A percentile compares a stretch with the other conserved stretches of the same genome.
Conservation (phyloP, 2,888 invertebrate genomes). For the Drosophila cognata region DNA sequence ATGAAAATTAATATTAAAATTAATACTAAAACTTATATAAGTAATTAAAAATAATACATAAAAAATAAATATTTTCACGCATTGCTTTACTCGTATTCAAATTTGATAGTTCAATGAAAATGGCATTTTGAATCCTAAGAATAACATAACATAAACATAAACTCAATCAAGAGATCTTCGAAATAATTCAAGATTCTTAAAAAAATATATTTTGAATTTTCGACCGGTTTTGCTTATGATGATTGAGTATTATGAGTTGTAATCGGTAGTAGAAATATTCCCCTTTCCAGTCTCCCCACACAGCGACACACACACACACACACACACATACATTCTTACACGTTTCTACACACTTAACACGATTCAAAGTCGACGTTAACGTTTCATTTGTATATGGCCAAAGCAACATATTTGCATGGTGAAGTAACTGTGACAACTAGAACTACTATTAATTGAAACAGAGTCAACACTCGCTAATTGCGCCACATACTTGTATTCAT, state of each 20-base stretch:
- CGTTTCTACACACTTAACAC: background rate
- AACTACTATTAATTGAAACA: conserved; percentile 45
- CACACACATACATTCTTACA: background rate
- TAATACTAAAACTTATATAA: background rate
- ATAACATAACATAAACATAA: background rate
- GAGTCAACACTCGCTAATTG: conserved; percentile 47
- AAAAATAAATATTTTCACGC: background rate
- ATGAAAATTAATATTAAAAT: background rate
- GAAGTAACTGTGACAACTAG: conserved; percentile 66
- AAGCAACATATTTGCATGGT: conserved; percentile 77
- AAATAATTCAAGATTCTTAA: conserved; percentile 3
- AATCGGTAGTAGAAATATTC: background rate
- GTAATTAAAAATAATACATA: background rate
- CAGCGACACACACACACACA: background rate
- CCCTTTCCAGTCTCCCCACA: background rate
- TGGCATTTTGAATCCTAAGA: background rate
- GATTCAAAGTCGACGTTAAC: conserved; percentile 23
- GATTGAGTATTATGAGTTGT: background rate
- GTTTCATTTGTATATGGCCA: conserved; percentile 68
- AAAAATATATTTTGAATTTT: background rate
- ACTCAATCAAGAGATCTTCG: background rate
- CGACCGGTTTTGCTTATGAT: background rate
- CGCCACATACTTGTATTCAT: background rate
- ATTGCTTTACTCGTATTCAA: background rate
- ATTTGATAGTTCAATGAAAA: background rate